Evolutionary conservation across 1,140 invertebrate species (phyloP).

Genomic region (Drosophila nikananu): DNA sequence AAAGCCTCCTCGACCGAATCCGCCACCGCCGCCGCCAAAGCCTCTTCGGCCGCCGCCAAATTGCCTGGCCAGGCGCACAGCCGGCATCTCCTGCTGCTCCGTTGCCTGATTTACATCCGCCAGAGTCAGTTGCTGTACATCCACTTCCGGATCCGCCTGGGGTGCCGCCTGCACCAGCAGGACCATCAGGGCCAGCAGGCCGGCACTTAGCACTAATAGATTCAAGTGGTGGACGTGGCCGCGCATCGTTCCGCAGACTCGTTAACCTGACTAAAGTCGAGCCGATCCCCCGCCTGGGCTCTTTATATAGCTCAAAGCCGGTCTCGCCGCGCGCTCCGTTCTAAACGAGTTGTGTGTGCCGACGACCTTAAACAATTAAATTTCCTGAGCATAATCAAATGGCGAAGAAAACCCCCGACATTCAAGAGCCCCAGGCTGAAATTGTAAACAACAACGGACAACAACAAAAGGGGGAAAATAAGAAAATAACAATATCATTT

Average conservation of each 20-base stretch:
- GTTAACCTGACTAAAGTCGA: constrained; percentile 21
- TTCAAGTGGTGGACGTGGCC: constrained; percentile 43
- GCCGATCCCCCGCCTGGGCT: constrained; percentile 21
- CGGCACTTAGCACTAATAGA: constrained; percentile 75
- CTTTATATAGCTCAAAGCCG: constrained; percentile 58
- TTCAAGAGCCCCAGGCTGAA: constrained; percentile 28
- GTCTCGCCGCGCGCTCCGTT: constrained; percentile 29
- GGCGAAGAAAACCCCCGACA: constrained; percentile 57
- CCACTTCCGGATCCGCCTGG: constrained; percentile 33
- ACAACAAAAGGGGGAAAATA: constrained; percentile 5
- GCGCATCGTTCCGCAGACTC: constrained; percentile 54
- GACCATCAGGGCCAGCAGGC: constrained; percentile 48
- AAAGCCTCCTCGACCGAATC: constrained; percentile 25
- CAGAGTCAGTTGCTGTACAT: constrained; percentile 74
- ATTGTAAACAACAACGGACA: constrained; percentile 25
- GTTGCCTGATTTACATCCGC: constrained; percentile 75
- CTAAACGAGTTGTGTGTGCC: constrained; percentile 67
- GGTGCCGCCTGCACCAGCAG: constrained; percentile 27
- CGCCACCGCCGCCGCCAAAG: constrained; percentile 30
- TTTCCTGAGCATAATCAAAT: constrained; percentile 78
- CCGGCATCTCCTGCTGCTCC: constrained; percentile 65
- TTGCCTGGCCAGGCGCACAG: constrained; percentile 63
- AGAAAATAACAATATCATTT: constrained; percentile 48
- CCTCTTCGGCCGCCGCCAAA: constrained; percentile 38
- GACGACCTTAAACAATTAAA: constrained; percentile 75